phyloP scores from a whole-genome alignment of 1,140 invertebrate genomes.

The Phymastichus coffea region DNA sequence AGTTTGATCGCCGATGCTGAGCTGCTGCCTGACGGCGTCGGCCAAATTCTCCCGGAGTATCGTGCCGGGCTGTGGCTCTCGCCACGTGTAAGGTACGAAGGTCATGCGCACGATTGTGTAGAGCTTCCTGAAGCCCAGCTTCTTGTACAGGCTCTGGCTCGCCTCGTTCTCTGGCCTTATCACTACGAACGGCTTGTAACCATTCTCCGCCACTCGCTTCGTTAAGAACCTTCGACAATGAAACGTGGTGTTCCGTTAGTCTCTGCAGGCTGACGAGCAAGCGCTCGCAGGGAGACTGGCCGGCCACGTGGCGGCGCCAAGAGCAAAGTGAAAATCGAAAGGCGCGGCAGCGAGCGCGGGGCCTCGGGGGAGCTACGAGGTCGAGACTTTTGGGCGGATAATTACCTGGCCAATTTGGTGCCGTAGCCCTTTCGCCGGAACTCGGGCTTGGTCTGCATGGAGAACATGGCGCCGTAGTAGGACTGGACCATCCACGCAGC shows the following conservation, averaged over 20 bases:
- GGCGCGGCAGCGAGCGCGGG: no score
- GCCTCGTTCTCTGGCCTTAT: constrained; percentile 84
- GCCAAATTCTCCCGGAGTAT: constrained; percentile 45
- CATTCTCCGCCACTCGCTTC: constrained; percentile 69
- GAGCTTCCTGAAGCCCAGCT: constrained; percentile 75
- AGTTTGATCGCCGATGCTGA: no score
- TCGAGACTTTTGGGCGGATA: no score
- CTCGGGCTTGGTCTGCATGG: constrained; percentile 83
- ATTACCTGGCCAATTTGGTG: constrained; percentile 53
- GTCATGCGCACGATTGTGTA: constrained; percentile 50
- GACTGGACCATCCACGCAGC: constrained; percentile 86
- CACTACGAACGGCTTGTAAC: constrained; percentile 80
- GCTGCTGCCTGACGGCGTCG: constrained; percentile 39
- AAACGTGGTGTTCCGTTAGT: no score
- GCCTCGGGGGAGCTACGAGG: no score
- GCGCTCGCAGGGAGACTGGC: not conserved
- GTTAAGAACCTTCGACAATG: constrained; percentile 57
- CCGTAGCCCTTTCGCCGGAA: constrained; percentile 73
- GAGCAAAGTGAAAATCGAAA: constrained; percentile 3
- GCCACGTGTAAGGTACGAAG: constrained; percentile 61
- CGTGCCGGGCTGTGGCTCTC: constrained; percentile 31
- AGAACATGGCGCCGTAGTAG: constrained; percentile 87
- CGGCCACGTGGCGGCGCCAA: no score
- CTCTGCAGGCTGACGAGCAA: no score
- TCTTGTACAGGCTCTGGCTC: constrained; percentile 75